Evolutionary conservation across 2,113 vertebrate genomes (phyloP), one percentile per base, ranked within the genome.

Genomic region (Rhinoderma darwinii): DNA sequence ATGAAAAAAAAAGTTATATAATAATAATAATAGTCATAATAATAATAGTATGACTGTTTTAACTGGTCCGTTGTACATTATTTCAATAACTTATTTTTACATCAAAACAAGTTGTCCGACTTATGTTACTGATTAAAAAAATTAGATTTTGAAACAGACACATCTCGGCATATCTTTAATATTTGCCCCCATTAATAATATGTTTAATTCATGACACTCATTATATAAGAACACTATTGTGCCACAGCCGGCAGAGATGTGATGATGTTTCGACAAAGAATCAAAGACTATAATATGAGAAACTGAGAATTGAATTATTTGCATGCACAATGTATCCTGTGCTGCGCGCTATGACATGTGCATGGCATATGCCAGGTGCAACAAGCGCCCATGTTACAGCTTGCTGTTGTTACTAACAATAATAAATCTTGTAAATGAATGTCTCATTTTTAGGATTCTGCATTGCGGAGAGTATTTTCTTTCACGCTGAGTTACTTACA

Each of bases 201-300:
- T 82, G 41, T 82, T 82, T 82, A 50, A 82, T 82, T 82, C 39
- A 82, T 82, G 61, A 82, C 68, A 63, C 78, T 81, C 78, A 43
- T 81, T 61, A 81, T 41, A 27, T 27, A 35, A 43, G 22, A 61
- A 63, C 17, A 25, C 27, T 82, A 68, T 82, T 82, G 27, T 32
- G 15, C 59, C 27, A 68, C 63, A 43, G 59, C 56, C 17, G 7
- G 61, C 27, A 68, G 80, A 66, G 61, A 82, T 44, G 18, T 68
- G 35, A 47, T 47, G 80, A 41, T 82, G 61, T 50, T 32, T 82
- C 80, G n/a, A 54, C 78, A 81, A 81, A 81, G 18, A 41, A 43
- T 43, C 54, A 81, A 30, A 14, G 35, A 61, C 18, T 54, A 81
- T 63, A n/a, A 63, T 81, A 25, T 61, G 4, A 59, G 77, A 61